A percentile compares a stretch with the other conserved stretches of the same genome.
These are phyloP conservation scores for Lontra canadensis DNA, from an alignment of 2,113 vertebrate species.

Conservation along the genomic window DNA sequence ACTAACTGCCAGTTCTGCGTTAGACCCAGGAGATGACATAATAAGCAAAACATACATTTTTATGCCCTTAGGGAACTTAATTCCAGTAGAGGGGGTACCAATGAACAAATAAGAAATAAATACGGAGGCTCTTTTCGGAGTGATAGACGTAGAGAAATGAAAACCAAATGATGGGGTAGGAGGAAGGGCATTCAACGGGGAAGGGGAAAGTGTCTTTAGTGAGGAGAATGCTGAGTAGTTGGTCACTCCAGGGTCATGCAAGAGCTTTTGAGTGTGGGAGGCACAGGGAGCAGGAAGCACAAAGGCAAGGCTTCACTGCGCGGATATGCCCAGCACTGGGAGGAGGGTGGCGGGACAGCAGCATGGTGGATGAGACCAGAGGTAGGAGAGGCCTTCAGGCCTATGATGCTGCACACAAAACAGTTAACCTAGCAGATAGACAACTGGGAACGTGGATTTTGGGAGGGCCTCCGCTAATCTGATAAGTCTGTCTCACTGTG, in stretches of 20 bases:
- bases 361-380: background rate
- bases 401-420: background rate
- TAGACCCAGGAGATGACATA: background rate
- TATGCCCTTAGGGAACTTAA: background rate
- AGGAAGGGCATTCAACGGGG: accelerated
- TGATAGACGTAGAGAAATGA: background rate
- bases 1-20: background rate
- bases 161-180: background rate
- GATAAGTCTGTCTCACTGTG: background rate
- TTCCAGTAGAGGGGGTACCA: background rate
- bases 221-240: background rate
- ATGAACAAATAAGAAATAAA: background rate
- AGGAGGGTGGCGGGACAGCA: too few species aligned
- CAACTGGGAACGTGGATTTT: background rate
- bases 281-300: background rate
- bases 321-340: accelerated
- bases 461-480: background rate
- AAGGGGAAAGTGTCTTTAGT: background rate
- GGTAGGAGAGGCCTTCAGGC: accelerated
- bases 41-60: background rate
- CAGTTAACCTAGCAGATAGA: background rate
- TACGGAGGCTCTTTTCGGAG: background rate
- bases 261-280: background rate
- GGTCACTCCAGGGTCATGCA: background rate
- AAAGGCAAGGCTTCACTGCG: background rate